phyloP scores from a whole-genome alignment of 2,113 vertebrate species.

The Cyphomyrus plagiostoma region DNA sequence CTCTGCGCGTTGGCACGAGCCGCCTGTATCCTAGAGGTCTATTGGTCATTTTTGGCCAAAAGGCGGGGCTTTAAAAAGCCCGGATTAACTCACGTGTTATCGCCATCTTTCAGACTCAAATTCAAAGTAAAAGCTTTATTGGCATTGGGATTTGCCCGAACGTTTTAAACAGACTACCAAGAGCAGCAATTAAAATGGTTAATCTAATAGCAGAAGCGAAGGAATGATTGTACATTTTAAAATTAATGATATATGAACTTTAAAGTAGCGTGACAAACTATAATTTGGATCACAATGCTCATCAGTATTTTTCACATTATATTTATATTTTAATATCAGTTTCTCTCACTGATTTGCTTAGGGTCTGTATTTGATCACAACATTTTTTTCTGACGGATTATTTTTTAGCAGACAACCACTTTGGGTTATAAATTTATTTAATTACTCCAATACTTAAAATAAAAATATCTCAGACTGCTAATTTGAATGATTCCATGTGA shows the following conservation, averaged over 20 bases:
- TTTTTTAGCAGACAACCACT: neutral
- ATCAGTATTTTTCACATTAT: neutral
- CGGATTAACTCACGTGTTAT: neutral
- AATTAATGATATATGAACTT: neutral
- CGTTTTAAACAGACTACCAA: conserved; percentile 7
- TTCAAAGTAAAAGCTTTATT: conserved; percentile 16
- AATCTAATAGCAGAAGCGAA: neutral
- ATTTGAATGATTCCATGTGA: neutral
- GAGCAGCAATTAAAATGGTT: conserved; percentile 18
- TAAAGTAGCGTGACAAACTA: neutral
- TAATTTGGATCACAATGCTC: neutral
- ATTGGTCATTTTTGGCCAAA: neutral
- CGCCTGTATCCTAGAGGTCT: neutral
- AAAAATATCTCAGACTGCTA: neutral
- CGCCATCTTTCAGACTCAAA: neutral
- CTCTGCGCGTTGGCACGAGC: conserved; percentile 46
- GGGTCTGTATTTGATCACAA: neutral
- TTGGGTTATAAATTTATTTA: neutral
- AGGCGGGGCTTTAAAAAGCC: neutral
- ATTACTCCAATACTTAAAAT: neutral
- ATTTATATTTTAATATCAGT: neutral
- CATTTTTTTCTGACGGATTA: neutral
- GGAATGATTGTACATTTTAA: neutral
- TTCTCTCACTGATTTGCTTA: neutral
- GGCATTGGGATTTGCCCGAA: neutral